Base-by-base conservation (phyloP, 1,140 invertebrate species). In the Batillaria attramentaria region DNA sequence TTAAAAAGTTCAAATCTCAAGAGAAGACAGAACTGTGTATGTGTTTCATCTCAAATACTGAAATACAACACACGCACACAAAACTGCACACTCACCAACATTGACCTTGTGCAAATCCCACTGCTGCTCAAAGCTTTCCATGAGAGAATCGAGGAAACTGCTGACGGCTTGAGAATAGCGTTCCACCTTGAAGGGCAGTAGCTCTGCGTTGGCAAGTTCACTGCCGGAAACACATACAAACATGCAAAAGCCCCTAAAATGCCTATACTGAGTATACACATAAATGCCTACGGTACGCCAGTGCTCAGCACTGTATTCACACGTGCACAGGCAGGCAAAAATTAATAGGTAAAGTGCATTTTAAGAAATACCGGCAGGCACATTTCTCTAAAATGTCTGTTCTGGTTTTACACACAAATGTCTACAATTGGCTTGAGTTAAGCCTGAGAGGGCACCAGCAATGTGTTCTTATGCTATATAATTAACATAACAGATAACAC, bases 101-200 rank as follows among this genome's bases (percentile, higher is more conserved):
- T 78, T 72, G n/a, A 81, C 79, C 33, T 77, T 20, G 10, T 81
- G 69, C 24, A 72, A 6, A 33, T 46, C n/a, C 74, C 74, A 81
- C 20, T 33, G n/a, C 1, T 78, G 75, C 72, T 28, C 24, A 54
- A 72, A 77, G 1, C 16, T 72, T 24, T 35, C 13, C 41, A 66
- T 1, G 18, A 79, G 35, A 24, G 37, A 37, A 50, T 62, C 42
- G 41, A 39, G 35, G 28, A 78, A 78, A 20, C 2, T 75, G 43
- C 50, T 50, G 6, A 81, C 31, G 28, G 80, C 80, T n/a, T 43
- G 37, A 16, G 80, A 78, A 18, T 73, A 81, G 16, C 77, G 57
- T 16, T 69, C 28, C 3, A 72, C 72, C 18, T 70, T 70, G 28
- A 81, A n/a, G 41, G 80, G 80, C 43, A 81, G 54, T 39, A 74